Evolutionary conservation across 2,797 vertebrate genomes (phyloP), one percentile per base, ranked within the genome.

Genomic region (Lacerta bilineata): DNA sequence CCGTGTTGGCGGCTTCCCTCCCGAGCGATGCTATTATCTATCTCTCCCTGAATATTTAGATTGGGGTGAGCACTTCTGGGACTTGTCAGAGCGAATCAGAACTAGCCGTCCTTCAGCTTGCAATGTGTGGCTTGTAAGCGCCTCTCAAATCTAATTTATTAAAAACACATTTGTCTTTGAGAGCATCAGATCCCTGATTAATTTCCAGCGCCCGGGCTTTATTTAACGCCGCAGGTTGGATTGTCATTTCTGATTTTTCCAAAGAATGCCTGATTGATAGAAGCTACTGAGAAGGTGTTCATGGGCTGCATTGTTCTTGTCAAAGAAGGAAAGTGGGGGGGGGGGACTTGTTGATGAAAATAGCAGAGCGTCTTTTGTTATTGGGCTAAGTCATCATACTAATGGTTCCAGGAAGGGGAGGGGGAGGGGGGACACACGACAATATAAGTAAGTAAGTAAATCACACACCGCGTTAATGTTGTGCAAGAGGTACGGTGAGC

Each of bases 231-330:
- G 80, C 59, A 88, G 91, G 93, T 95, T 95, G 91, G 93, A 33
- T 94, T 97, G 96, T 96, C 95, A 94, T 95, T 93, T 95, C 90
- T 95, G 94, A 97, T 96, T 97, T 36, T 97, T 95, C 94, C 95
- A 87, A 88, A 1, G 89, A 7, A 90, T 25, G 43, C 93, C 68
- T 96, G 96, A 97, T 96, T 94, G 96, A 97, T 96, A 85, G 95
- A 83, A 86, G 90, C 93, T 94, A 91, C 95, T 93, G 92, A 94
- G 92, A 94, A 90, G 90, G 93, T 74, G 71, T 89, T 91, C 94
- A 92, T 92, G 9, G 91, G 90, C 87, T 72, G 79, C 93, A 92
- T 95, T 95, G 93, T 95, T 96, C 93, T 92, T 94, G 94, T 97
- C 96, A 96, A 95, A 88, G 93, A 94, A 92, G 89, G 94, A 93